Evolutionary conservation across 2,113 vertebrate genomes (phyloP).

Genomic region (Astur gentilis): DNA sequence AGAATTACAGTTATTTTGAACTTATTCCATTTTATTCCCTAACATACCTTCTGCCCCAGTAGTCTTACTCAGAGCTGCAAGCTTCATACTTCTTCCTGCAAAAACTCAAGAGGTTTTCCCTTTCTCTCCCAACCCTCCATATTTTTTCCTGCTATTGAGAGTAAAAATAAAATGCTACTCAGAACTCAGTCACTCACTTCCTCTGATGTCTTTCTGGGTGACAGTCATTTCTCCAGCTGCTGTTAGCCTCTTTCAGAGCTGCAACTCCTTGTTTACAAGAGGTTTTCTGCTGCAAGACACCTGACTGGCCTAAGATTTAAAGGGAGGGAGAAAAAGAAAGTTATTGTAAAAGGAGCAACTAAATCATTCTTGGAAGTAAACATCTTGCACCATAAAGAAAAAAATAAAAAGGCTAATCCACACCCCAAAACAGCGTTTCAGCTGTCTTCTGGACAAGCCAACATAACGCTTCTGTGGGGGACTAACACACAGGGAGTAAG

Average conservation of each 20-base stretch:
- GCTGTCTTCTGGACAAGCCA: rapidly evolving
- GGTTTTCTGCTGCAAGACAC: background rate
- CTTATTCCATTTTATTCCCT: background rate
- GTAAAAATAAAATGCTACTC: background rate
- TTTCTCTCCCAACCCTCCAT: background rate
- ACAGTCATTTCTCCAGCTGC: background rate
- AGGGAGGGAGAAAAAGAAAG: background rate
- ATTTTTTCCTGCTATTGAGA: background rate
- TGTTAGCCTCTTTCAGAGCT: background rate
- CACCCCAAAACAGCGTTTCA: rapidly evolving
- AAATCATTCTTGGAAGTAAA: background rate
- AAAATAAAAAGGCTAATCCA: background rate
- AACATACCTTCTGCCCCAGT: background rate
- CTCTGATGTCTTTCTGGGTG: background rate
- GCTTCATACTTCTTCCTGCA: background rate
- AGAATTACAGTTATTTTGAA: background rate
- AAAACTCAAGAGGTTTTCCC: background rate
- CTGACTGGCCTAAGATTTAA: background rate
- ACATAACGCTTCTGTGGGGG: rapidly evolving
- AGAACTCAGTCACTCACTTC: background rate
- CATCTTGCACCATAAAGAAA: background rate
- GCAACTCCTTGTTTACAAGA: background rate
- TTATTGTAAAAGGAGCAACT: rapidly evolving
- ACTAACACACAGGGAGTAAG: rapidly evolving
- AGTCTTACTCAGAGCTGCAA: background rate